Percentiles rank a stretch among this genome's conserved stretches.
Evolutionary conservation across 1,140 invertebrate species (phyloP).

Genomic region (Zaprionus ghesquierei): DNA sequence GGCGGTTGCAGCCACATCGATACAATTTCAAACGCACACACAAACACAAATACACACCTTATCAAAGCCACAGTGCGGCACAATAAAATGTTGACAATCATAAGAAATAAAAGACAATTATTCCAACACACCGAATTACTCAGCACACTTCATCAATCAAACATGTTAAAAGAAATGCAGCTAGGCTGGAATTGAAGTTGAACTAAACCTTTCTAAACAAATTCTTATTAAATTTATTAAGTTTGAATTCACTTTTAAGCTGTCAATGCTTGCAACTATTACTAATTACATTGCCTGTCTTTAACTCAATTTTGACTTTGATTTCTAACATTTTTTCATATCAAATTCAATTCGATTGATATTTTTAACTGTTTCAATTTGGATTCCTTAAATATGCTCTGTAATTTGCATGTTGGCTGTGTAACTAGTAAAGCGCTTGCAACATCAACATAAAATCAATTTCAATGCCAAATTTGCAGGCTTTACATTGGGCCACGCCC

Average conservation of each 20-base stretch:
- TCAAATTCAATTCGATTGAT: background rate
- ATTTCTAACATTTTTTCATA: no score
- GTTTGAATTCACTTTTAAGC: no score
- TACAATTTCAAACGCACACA: constrained; percentile 18
- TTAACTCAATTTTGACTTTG: no score
- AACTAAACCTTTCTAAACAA: no score
- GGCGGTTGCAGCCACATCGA: constrained; percentile 24
- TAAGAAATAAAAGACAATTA: background rate
- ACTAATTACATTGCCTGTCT: background rate
- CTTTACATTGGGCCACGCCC: background rate
- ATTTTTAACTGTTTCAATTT: background rate
- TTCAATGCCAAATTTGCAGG: constrained; percentile 63
- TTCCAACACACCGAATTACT: background rate
- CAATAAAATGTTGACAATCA: constrained; percentile 24
- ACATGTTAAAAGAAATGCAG: background rate
- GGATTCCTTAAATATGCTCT: background rate
- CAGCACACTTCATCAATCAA: constrained; percentile 16
- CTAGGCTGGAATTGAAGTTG: background rate
- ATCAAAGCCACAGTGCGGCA: constrained; percentile 14
- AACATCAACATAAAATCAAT: constrained; percentile 54
- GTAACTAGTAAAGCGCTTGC: constrained; percentile 34
- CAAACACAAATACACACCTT: constrained; percentile 4
- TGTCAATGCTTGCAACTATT: background rate
- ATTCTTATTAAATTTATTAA: no score
- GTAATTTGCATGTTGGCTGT: background rate